These are phyloP conservation scores for Oryctes rhinoceros DNA, from an alignment of 1,140 invertebrate genomes.

Conservation along the genomic window DNA sequence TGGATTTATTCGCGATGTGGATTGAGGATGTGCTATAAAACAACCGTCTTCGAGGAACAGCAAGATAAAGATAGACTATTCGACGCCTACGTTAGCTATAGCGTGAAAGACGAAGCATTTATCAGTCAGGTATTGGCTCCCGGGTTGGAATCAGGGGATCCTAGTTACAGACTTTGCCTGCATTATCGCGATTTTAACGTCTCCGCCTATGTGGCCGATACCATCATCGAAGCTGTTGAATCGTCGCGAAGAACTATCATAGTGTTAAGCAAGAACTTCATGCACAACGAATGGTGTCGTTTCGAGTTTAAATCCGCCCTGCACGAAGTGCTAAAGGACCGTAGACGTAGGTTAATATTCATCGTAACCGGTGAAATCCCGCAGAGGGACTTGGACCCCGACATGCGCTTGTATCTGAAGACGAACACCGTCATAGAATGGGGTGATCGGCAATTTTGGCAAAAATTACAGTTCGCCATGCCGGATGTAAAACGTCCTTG, in stretches of 20 bases:
- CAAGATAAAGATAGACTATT: conserved; percentile 85
- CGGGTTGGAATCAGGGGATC: conserved; percentile 78
- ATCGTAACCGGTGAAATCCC: conserved; percentile 86
- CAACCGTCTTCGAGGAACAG: conserved; percentile 76
- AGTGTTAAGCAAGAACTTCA: conserved; percentile 90
- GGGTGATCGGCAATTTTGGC: conserved; percentile 94
- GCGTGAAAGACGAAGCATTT: conserved; percentile 88
- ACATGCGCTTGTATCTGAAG: conserved; percentile 87
- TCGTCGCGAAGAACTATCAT: conserved; percentile 89
- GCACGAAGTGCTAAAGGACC: conserved; percentile 88
- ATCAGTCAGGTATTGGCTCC: conserved; percentile 85
- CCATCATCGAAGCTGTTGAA: conserved; percentile 89
- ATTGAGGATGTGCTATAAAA: conserved; percentile 83
- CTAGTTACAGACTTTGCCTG: conserved; percentile 81
- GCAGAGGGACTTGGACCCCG: conserved; percentile 86
- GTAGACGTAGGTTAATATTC: conserved; percentile 82
- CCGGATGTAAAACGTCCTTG: conserved; percentile 74
- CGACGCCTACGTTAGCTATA: conserved; percentile 92
- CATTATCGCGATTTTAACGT: conserved; percentile 88
- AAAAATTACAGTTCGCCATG: conserved; percentile 90
- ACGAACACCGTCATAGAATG: conserved; percentile 90
- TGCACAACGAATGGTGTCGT: conserved; percentile 92
- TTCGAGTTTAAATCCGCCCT: conserved; percentile 93
- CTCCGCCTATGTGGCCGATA: conserved; percentile 84
- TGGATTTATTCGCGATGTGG: conserved; percentile 90